Evolutionary conservation across 2,113 vertebrate genomes (phyloP).

Genomic region (Ursus arctos): DNA sequence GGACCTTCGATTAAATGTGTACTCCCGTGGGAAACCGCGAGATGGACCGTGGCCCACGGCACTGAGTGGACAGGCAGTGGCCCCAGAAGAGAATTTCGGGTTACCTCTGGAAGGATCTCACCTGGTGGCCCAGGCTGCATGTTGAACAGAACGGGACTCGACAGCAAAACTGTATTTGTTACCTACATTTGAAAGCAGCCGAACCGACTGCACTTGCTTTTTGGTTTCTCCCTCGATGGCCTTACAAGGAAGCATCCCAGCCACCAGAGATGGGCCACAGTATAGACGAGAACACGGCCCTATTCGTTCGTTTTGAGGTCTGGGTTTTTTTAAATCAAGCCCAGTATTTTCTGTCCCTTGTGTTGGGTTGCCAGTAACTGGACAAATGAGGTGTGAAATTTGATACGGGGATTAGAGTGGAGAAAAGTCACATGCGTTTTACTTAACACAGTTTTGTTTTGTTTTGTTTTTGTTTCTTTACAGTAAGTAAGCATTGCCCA

Average conservation of each 20-base stretch:
- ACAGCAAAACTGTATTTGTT: accelerated
- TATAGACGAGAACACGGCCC: not conserved
- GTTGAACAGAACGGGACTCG: accelerated
- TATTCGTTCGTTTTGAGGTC: not conserved
- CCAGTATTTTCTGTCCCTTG: not conserved
- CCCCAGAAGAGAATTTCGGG: not conserved
- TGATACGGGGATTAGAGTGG: not conserved
- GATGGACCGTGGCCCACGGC: not conserved
- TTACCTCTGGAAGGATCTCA: not conserved
- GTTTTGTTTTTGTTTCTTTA: not conserved
- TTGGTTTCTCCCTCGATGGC: not conserved
- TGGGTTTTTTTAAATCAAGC: not conserved
- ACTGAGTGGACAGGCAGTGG: accelerated
- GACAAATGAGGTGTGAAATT: not conserved
- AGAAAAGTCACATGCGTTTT: not conserved
- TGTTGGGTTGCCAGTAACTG: not conserved
- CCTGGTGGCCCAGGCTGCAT: accelerated
- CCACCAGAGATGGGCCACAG: accelerated
- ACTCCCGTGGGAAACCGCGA: not conserved
- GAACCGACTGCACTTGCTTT: accelerated
- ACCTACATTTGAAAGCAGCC: accelerated
- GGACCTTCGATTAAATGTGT: slow-evolving; percentile 59
- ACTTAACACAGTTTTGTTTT: not conserved
- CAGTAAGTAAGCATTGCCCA: not conserved
- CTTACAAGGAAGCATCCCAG: not conserved